Conservation (phyloP, 2,113 vertebrate genomes). For the Zosterops hypoxanthus region DNA sequence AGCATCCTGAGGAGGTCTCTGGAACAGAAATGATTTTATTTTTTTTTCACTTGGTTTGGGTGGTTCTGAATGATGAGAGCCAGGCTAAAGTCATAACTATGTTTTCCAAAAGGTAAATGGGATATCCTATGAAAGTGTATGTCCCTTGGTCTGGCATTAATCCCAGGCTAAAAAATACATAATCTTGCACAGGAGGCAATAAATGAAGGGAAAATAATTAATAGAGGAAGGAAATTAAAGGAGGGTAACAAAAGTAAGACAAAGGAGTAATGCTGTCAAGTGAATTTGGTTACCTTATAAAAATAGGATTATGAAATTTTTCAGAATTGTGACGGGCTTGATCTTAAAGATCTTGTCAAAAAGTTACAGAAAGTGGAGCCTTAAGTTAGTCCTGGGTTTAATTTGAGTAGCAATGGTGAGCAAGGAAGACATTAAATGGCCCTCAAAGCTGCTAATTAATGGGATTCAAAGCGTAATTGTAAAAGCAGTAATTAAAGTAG, state of each 20-base stretch:
- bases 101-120: conserved; percentile 45
- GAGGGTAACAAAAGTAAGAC: conserved; percentile 18
- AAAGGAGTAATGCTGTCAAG: background rate
- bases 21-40: background rate
- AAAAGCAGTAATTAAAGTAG: background rate
- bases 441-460: conserved; percentile 1
- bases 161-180: conserved; percentile 41
- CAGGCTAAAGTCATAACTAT: background rate
- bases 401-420: background rate
- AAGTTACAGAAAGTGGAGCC: background rate
- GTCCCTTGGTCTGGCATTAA: background rate
- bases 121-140: conserved; percentile 32
- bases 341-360: background rate
- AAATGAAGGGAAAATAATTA: conserved; percentile 57
- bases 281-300: background rate
- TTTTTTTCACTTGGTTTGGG: background rate
- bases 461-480: background rate
- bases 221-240: conserved; percentile 65
- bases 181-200: conserved; percentile 42
- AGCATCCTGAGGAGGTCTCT: background rate
- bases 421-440: background rate
- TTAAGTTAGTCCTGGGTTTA: background rate
- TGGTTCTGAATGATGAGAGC: conserved; percentile 2
- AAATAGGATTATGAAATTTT: background rate
- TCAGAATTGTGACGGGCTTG: background rate